phyloP scores from a whole-genome alignment of 2,797 vertebrate species.

The Gobionotothen gibberifrons region DNA sequence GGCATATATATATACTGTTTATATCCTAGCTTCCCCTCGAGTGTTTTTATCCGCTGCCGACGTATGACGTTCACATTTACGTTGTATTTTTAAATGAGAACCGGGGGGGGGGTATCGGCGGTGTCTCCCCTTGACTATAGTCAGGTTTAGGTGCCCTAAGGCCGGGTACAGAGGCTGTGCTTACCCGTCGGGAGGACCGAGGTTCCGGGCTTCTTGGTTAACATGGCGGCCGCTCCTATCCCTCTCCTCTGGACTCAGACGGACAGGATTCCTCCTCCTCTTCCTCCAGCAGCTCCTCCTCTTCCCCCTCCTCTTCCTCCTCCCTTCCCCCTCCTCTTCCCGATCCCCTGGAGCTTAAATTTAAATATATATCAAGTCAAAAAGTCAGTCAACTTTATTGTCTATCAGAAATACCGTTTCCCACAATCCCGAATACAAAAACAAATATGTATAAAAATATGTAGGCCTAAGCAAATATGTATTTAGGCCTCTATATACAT shows the following conservation, averaged over 20 bases:
- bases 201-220: conserved; percentile 79
- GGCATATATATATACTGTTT: neutral
- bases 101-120: conserved; percentile 5
- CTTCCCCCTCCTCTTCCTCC: conserved; percentile 51
- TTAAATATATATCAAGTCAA: too few relatives aligned
- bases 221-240: conserved; percentile 83
- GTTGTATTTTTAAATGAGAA: neutral
- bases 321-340: too few relatives aligned
- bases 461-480: too few relatives aligned
- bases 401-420: too few relatives aligned
- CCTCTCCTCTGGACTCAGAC: conserved; percentile 76
- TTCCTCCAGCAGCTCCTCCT: conserved; percentile 58
- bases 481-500: too few relatives aligned
- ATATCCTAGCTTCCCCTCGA: conserved; percentile 18
- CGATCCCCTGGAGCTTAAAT: too few relatives aligned
- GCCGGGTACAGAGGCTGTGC: conserved; percentile 39
- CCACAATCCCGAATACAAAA: too few relatives aligned
- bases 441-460: too few relatives aligned
- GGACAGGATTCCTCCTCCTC: conserved; percentile 82
- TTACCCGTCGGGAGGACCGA: conserved; percentile 79
- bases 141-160: conserved; percentile 10
- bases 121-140: neutral
- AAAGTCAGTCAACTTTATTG: too few relatives aligned
- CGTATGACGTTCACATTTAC: neutral
- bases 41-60: neutral